These are phyloP conservation scores for Drosophila nasuta DNA, from an alignment of 1,140 invertebrate genomes.

Conservation along the genomic window DNA sequence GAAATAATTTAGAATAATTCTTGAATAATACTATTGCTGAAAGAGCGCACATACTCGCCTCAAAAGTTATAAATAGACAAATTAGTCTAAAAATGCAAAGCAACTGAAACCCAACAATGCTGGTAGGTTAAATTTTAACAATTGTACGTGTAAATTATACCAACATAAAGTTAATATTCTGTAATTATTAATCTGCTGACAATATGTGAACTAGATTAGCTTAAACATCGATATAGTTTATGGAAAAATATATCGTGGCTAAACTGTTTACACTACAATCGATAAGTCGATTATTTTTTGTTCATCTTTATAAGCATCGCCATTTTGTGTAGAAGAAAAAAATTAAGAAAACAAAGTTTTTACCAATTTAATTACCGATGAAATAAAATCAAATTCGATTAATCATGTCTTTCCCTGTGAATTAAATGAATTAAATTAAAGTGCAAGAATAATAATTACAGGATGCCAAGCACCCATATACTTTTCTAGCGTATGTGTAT, in stretches of 20 bases:
- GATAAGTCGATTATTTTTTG: slow-evolving; percentile 12
- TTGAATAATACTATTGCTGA: too few relatives aligned
- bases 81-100: too few relatives aligned
- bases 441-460: slow-evolving; percentile 2
- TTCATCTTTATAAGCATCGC: slow-evolving; percentile 36
- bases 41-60: too few relatives aligned
- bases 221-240: neutral
- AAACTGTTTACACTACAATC: neutral
- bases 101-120: too few relatives aligned
- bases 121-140: too few relatives aligned
- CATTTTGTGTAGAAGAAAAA: slow-evolving; percentile 51
- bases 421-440: neutral
- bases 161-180: too few relatives aligned
- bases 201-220: neutral
- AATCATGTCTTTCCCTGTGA: neutral
- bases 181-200: neutral
- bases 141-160: too few relatives aligned
- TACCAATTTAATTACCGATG: neutral
- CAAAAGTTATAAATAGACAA: too few relatives aligned
- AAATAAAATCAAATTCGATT: neutral
- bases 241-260: neutral
- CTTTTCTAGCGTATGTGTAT: slow-evolving; percentile 1
- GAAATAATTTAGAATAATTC: too few relatives aligned
- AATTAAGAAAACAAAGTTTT: slow-evolving; percentile 26
- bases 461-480: neutral